Evolutionary conservation across 1,140 invertebrate species (phyloP), one percentile per base, ranked within the genome.

Genomic region (Mesaphorura yosii): DNA sequence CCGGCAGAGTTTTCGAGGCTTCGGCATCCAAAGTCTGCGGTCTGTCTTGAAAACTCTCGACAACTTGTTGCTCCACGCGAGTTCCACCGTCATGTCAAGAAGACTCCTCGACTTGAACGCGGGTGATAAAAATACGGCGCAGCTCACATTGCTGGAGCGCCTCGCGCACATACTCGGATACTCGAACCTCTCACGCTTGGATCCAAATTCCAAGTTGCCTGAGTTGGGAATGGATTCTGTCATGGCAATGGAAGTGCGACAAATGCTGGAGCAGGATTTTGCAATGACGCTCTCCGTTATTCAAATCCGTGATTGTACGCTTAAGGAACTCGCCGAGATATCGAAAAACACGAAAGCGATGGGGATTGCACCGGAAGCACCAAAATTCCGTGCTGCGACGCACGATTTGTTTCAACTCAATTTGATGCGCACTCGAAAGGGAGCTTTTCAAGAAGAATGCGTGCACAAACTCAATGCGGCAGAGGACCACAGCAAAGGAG

Each of bases 221-320:
- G 93, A 97, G 67, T 75, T 97, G 12, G 93, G 94, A 40, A 88
- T 97, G 79, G 93, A 98, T 66, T 96, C 91, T 0, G 72, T 98
- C 27, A 97, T 97, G 93, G 89, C 89, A 49, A 89, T 94, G 0
- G 94, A 98, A 74, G 91, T 98, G 55, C 96, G 96, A 71, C 92
- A 97, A 68, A 90, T 86, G 0, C 70, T 98, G 7, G 92, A 98
- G 7, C 7, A 5, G 19, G 44, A 46, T 23, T 46, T 46, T 25
- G 23, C 15, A 7, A 5, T 46, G 23, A 7, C 14, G 6, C 23
- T 46, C 4, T 20, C 44, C 4, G 44, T 27, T 7, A 7, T 23
- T 20, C 10, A 46, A 46, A 19, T 20, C 5, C 14, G 44, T 15
- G 23, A 23, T 22, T 25, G 23, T 19, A 42, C 40, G 44, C 19